Conservation (phyloP, 2,888 invertebrate genomes). For the Acleris holmiana region DNA sequence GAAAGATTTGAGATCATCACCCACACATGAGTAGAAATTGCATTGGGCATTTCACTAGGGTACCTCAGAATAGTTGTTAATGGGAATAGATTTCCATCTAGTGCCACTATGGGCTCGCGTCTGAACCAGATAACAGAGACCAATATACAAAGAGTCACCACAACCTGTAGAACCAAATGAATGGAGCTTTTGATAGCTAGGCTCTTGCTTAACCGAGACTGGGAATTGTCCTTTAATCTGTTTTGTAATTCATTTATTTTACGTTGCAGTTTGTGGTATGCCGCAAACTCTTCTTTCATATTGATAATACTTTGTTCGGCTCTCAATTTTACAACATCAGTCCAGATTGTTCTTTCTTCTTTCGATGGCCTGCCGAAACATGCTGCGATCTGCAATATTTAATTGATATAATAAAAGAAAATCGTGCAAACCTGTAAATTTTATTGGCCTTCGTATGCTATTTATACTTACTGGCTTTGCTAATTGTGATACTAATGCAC, state of each 20-base stretch:
- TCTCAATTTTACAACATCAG: conserved; percentile 70
- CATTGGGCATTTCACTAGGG: conserved; percentile 72
- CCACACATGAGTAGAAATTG: conserved; percentile 77
- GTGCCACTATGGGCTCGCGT: conserved; percentile 69
- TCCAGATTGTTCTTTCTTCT: conserved; percentile 69
- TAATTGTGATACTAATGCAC: conserved; percentile 71
- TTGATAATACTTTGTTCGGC: conserved; percentile 76
- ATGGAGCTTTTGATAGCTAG: conserved; percentile 69
- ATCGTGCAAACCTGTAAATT: neutral
- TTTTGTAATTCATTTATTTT: conserved; percentile 82
- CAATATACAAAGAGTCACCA: conserved; percentile 62
- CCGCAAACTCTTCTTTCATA: conserved; percentile 85
- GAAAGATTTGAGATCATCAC: conserved; percentile 76
- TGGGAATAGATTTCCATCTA: conserved; percentile 72
- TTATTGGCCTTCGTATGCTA: neutral
- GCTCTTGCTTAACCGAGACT: conserved; percentile 65
- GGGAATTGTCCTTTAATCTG: conserved; percentile 69
- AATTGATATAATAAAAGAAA: neutral
- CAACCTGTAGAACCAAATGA: conserved; percentile 63
- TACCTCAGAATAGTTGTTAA: conserved; percentile 68
- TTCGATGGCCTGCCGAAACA: conserved; percentile 75
- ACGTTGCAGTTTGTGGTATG: conserved; percentile 84
- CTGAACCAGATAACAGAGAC: conserved; percentile 74
- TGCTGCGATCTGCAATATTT: conserved; percentile 67
- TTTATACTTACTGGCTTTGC: conserved; percentile 78